phyloP scores from a whole-genome alignment of 2,888 invertebrate genomes.

The Amphimallon solstitiale region DNA sequence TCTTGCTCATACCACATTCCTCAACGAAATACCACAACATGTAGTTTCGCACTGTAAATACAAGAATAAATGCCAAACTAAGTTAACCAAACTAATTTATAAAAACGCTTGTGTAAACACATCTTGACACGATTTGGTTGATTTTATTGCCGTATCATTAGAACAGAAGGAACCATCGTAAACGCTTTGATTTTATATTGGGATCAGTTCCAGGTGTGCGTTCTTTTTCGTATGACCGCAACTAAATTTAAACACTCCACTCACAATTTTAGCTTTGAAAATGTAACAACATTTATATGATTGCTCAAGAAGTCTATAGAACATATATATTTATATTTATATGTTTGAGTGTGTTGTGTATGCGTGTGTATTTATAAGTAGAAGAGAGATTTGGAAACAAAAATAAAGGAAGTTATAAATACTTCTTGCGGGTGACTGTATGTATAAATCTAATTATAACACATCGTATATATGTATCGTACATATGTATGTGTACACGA shows the following conservation, averaged over 20 bases:
- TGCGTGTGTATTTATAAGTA: not conserved
- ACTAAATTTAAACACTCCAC: constrained; percentile 16
- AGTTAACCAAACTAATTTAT: constrained; percentile 8
- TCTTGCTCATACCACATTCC: too few relatives aligned
- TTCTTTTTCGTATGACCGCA: not conserved
- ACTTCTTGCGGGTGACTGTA: not conserved
- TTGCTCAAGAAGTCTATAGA: not conserved
- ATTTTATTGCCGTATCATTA: constrained; percentile 9
- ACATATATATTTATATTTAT: not conserved
- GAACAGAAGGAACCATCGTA: not conserved
- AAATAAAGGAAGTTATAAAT: constrained; percentile 33
- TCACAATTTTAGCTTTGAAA: constrained; percentile 13
- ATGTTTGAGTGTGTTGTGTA: not conserved
- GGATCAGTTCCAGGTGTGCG: constrained; percentile 7
- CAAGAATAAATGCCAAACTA: not conserved
- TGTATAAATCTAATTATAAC: not conserved
- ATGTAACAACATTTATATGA: not conserved
- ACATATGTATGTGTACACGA: not conserved
- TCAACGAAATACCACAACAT: too few relatives aligned
- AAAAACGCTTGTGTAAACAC: constrained; percentile 19
- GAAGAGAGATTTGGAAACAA: constrained; percentile 9
- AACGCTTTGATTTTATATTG: constrained; percentile 6
- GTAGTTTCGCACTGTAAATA: too few relatives aligned
- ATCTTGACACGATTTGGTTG: constrained; percentile 13
- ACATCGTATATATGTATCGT: not conserved